Evolutionary conservation across 2,797 vertebrate genomes (phyloP).

Genomic region (Chaunax sp.): DNA sequence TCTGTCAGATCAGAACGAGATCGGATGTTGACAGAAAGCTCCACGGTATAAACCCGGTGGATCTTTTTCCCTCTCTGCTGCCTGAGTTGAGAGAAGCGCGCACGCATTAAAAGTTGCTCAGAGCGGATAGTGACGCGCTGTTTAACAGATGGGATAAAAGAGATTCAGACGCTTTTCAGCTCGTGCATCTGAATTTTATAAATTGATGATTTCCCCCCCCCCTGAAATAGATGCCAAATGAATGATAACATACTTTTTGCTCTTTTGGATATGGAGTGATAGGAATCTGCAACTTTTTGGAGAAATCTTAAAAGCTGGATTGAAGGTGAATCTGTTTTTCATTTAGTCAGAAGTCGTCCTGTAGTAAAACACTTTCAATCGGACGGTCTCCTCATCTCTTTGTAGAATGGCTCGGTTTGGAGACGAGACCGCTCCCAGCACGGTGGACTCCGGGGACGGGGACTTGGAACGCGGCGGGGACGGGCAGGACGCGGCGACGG

Average conservation of each 20-base stretch:
- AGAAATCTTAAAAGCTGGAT: constrained; percentile 67
- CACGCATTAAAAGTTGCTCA: constrained; percentile 58
- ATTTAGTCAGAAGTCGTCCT: constrained; percentile 21
- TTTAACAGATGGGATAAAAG: constrained; percentile 65
- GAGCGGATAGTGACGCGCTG: constrained; percentile 42
- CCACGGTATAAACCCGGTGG: constrained; percentile 41
- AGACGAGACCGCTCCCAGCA: constrained; percentile 89
- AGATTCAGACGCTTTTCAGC: constrained; percentile 16
- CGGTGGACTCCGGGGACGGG: constrained; percentile 89
- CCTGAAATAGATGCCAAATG: constrained; percentile 6
- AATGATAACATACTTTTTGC: constrained; percentile 23
- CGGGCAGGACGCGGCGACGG: constrained; percentile 86
- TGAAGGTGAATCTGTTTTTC: constrained; percentile 63
- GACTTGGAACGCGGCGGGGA: constrained; percentile 88
- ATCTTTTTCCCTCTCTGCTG: constrained; percentile 25
- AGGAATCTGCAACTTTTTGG: constrained; percentile 65
- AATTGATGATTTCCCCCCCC: constrained; percentile 58
- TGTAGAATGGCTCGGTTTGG: constrained; percentile 98
- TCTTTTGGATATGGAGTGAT: constrained; percentile 67
- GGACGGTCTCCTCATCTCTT: constrained; percentile 62
- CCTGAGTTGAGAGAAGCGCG: constrained; percentile 43
- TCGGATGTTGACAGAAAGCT: constrained; percentile 53
- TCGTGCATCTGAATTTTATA: constrained; percentile 29
- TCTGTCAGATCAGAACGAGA: constrained; percentile 28
- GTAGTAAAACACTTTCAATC: constrained; percentile 47